A percentile compares a stretch with the other conserved stretches of the same genome.
phyloP scores from a whole-genome alignment of 2,888 invertebrate genomes.

The Hypolimnas misippus region DNA sequence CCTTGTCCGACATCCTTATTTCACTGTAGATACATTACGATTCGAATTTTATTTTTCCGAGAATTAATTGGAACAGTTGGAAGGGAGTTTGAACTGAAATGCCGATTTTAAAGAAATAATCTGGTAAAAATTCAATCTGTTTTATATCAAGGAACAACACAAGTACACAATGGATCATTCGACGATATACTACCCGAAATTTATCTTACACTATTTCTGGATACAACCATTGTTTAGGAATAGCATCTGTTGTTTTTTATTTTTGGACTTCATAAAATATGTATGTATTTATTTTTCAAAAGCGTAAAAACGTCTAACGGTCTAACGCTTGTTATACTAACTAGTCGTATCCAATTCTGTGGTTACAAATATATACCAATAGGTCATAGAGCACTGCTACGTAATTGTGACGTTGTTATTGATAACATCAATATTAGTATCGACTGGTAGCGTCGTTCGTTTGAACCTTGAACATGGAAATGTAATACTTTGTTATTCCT shows the following conservation, averaged over 20 bases:
- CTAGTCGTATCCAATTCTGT: background rate
- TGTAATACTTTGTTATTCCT: background rate
- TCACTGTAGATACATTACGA: background rate
- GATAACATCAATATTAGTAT: background rate
- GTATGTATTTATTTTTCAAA: background rate
- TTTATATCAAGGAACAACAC: conserved; percentile 22
- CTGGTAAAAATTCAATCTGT: conserved; percentile 16
- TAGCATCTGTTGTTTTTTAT: conserved; percentile 20
- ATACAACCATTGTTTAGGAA: conserved; percentile 17
- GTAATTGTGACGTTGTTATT: background rate
- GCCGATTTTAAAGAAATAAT: conserved; percentile 12
- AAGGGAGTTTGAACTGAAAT: too few relatives aligned
- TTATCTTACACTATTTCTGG: conserved; percentile 14
- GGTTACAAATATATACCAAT: background rate
- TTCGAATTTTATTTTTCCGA: background rate
- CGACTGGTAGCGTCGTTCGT: too few relatives aligned
- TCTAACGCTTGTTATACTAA: background rate
- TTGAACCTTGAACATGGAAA: background rate
- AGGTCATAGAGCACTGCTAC: conserved; percentile 2
- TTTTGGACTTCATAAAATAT: conserved; percentile 8
- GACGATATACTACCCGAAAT: background rate
- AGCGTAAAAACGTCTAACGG: background rate
- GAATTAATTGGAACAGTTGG: too few relatives aligned
- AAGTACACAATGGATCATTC: too few relatives aligned
- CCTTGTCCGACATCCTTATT: conserved; percentile 58